Base-by-base conservation (phyloP, 2,113 vertebrate species). In the Ptyas mucosa region DNA sequence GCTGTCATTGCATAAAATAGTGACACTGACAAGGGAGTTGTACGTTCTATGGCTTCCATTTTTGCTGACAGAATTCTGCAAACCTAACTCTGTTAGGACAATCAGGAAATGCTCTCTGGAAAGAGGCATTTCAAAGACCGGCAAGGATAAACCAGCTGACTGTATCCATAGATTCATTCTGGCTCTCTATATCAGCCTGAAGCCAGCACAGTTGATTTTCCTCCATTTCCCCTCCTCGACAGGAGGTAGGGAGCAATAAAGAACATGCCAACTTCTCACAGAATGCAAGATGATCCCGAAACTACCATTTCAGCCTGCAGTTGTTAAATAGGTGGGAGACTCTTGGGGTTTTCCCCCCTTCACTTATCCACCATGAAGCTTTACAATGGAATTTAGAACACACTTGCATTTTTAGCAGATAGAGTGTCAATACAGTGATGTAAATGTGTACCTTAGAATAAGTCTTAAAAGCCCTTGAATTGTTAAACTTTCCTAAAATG, bases 381-480 rank as follows among this genome's bases (percentile, higher is more conserved):
- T 88, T 7, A 61, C 95, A 93, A 92, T 95, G 94, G 94, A 94
- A 92, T 97, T 95, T 92, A 96, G 89, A 94, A 91, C 88, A 43
- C 94, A 90, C 89, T 94, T 92, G 92, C 85, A 90, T 94, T 97
- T 96, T 94, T 93, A 97, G 89, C 95, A 96, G 94, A 95, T 96
- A 94, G 91, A 95, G 91, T 90, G 91, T 91, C 85, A 20, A 85
- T 94, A 94, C 89, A 93, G 91, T 20, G 3, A 81, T 39, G 93
- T 88, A 97, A 97, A 97, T 97, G 96, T 95, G 97, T 96, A 96
- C 97, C 97, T 97, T 96, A 97, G 97, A 97, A 97, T 98, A 97
- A 97, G 97, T 98, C 98, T 98, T 98, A 98, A 98, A 98, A 98
- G 97, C 97, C 97, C 97, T 98, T 97, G 96, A 97, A 95, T 97